Percentiles rank a stretch among this genome's conserved stretches.
Conservation (phyloP, 2,888 invertebrate genomes). For the Amiota communis region DNA sequence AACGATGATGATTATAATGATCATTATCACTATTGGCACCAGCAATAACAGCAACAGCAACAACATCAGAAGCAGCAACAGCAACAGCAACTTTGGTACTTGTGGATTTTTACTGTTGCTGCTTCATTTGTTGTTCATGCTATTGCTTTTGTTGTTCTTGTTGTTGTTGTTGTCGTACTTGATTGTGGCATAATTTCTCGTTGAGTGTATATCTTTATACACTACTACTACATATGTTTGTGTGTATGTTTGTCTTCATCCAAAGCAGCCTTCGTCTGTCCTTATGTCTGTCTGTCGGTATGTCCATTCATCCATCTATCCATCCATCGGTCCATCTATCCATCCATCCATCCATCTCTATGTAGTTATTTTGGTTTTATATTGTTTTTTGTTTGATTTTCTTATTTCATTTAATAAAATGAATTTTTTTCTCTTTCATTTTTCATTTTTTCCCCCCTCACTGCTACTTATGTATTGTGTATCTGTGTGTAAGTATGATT, state of each 20-base stretch:
- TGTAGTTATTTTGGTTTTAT: slow-evolving; percentile 20
- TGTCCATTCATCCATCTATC: neutral
- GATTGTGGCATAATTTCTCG: slow-evolving; percentile 67
- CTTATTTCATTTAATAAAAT: slow-evolving; percentile 23
- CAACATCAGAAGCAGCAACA: neutral
- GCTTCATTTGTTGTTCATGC: slow-evolving; percentile 11
- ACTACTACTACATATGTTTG: no score
- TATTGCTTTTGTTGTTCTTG: slow-evolving; percentile 12
- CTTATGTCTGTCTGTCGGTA: slow-evolving; percentile 12
- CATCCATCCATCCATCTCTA: slow-evolving; percentile 55
- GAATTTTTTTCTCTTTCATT: slow-evolving; percentile 6
- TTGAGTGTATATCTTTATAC: slow-evolving; percentile 34
- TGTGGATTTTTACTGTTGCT: slow-evolving; percentile 21
- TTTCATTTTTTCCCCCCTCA: slow-evolving; percentile 1
- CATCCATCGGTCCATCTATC: slow-evolving; percentile 59
- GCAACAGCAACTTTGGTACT: slow-evolving; percentile 9
- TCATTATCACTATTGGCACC: slow-evolving; percentile 1
- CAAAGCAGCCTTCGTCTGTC: neutral
- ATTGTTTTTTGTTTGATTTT: slow-evolving; percentile 20
- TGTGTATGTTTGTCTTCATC: neutral
- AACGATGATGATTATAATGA: slow-evolving; percentile 41
- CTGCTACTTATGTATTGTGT: neutral
- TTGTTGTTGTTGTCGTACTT: slow-evolving; percentile 56
- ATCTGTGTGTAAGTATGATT: slow-evolving; percentile 61
- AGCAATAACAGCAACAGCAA: slow-evolving; percentile 15